Evolutionary conservation across 2,113 vertebrate species (phyloP).

Genomic region (Corythornis madagascariensis): DNA sequence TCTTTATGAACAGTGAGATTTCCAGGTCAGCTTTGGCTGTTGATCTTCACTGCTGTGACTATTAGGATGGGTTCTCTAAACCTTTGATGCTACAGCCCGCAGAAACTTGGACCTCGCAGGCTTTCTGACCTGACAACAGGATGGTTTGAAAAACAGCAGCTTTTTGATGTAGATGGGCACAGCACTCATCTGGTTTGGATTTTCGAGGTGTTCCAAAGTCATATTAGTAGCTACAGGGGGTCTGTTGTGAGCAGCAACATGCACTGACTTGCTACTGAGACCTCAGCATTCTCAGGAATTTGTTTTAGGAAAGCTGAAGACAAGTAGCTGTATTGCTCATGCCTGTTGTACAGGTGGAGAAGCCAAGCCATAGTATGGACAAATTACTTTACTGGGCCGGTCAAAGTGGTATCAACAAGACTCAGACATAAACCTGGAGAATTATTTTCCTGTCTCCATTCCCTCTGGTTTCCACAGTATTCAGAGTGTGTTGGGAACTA

Average conservation of each 20-base stretch:
- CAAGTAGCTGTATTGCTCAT: neutral
- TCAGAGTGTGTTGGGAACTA: neutral
- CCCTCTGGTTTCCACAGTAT: neutral
- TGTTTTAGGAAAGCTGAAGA: neutral
- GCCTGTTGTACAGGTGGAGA: neutral
- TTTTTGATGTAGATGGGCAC: constrained; percentile 23
- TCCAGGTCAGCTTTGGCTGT: neutral
- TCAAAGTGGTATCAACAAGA: neutral
- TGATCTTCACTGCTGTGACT: neutral
- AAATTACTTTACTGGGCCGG: neutral
- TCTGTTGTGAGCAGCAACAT: neutral
- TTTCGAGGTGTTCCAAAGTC: constrained; percentile 37
- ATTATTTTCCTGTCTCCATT: neutral
- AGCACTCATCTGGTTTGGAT: constrained; percentile 41
- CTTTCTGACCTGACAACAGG: neutral
- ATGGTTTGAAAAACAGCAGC: neutral
- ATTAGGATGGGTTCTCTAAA: neutral
- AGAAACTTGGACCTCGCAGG: neutral
- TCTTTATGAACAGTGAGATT: neutral
- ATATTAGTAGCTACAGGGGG: constrained; percentile 1
- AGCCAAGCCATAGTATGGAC: neutral
- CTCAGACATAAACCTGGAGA: neutral
- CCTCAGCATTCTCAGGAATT: neutral
- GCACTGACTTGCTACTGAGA: neutral
- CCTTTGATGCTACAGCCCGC: neutral